Evolutionary conservation across 2,888 invertebrate genomes (phyloP).

Genomic region (Eupithecia exiguata): DNA sequence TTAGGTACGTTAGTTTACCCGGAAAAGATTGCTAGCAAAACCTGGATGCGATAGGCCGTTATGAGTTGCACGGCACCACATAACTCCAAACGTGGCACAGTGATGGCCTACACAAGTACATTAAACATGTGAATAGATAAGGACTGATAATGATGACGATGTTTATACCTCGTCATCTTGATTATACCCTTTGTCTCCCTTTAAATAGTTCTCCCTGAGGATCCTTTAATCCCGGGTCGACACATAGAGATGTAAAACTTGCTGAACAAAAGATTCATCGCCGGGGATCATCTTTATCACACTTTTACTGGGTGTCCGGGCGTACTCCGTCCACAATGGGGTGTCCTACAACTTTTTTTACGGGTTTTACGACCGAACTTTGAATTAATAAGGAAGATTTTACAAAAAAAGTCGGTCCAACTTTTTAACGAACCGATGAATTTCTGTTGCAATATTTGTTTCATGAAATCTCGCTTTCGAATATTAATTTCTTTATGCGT

Average conservation of each 20-base stretch:
- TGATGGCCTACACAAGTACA: neutral
- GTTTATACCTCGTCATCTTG: neutral
- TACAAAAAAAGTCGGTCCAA: neutral
- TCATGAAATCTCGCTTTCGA: neutral
- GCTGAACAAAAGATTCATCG: neutral
- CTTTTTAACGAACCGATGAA: neutral
- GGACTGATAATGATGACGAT: neutral
- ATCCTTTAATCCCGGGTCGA: neutral
- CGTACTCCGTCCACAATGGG: slow-evolving; percentile 1
- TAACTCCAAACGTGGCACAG: neutral
- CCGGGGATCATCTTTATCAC: slow-evolving; percentile 13
- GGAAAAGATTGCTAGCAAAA: neutral
- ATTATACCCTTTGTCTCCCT: neutral
- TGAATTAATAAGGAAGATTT: neutral
- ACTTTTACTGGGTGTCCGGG: slow-evolving; percentile 9
- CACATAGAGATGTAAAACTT: neutral
- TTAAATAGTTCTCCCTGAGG: neutral
- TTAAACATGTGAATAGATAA: neutral
- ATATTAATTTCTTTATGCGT: neutral
- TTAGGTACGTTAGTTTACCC: neutral
- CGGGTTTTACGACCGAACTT: neutral
- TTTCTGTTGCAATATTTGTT: neutral
- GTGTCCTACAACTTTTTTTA: neutral
- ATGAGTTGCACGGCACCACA: neutral
- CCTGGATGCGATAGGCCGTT: neutral